phyloP scores from a whole-genome alignment of 2,888 invertebrate genomes.

The Phytoseiulus persimilis region DNA sequence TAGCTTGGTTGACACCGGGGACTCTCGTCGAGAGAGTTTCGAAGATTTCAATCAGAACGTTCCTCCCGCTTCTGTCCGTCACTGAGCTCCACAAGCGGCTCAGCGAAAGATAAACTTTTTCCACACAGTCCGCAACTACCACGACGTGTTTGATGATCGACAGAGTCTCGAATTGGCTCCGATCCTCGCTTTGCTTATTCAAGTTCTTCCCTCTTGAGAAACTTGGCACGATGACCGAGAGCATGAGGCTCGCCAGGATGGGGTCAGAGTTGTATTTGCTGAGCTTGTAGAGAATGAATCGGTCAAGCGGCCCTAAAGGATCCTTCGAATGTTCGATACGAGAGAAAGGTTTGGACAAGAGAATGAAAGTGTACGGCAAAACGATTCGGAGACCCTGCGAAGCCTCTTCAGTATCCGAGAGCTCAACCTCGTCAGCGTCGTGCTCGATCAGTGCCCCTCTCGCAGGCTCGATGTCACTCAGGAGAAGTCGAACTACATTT shows the following conservation, averaged over 20 bases:
- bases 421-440: not conserved
- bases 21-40: constrained; percentile 61
- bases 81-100: constrained; percentile 10
- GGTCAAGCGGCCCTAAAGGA: not conserved
- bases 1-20: constrained; percentile 46
- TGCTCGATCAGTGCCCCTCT: not conserved
- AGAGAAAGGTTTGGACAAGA: not conserved
- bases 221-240: not conserved
- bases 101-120: constrained; percentile 6
- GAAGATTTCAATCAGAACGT: constrained; percentile 64
- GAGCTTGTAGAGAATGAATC: constrained; percentile 21
- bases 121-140: not conserved
- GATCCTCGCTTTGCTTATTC: not conserved
- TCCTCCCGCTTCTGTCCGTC: not conserved
- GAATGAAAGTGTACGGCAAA: not conserved
- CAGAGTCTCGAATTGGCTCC: constrained; percentile 8
- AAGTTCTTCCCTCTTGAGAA: not conserved
- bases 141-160: not conserved
- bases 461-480: not conserved
- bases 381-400: constrained; percentile 6
- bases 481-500: not conserved
- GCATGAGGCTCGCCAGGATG: constrained; percentile 8
- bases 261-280: constrained; percentile 11
- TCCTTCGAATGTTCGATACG: not conserved
- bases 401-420: not conserved